phyloP scores from a whole-genome alignment of 1,140 invertebrate genomes.

The Trichomalopsis sarcophagae region DNA sequence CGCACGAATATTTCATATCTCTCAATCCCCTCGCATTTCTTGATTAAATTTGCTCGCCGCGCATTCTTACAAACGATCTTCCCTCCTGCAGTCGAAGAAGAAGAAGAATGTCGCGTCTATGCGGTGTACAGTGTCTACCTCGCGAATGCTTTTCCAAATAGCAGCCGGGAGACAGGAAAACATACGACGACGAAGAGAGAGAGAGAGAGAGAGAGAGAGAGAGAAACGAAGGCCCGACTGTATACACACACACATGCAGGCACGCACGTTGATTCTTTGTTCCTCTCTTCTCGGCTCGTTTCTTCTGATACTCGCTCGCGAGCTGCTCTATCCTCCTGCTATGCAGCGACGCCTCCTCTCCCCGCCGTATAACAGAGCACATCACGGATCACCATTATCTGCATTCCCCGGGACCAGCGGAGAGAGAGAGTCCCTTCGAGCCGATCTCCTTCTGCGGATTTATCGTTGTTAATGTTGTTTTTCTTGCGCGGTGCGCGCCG shows the following conservation, averaged over 20 bases:
- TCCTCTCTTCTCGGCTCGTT: neutral
- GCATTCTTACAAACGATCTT: too few relatives aligned
- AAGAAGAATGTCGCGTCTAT: conserved; percentile 2
- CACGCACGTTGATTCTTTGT: conserved; percentile 50
- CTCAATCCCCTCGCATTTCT: too few relatives aligned
- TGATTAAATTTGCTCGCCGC: too few relatives aligned
- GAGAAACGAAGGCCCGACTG: conserved; percentile 26
- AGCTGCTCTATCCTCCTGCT: neutral
- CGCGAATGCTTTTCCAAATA: neutral
- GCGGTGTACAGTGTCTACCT: neutral
- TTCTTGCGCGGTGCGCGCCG: neutral
- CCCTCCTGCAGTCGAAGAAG: neutral
- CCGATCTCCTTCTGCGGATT: conserved; percentile 43
- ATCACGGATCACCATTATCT: conserved; percentile 47
- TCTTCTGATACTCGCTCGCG: neutral
- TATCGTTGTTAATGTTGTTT: conserved; percentile 40
- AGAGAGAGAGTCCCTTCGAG: conserved; percentile 8
- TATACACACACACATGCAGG: neutral
- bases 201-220: neutral
- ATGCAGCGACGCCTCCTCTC: conserved; percentile 1
- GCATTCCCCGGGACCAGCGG: conserved; percentile 42
- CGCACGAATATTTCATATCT: too few relatives aligned
- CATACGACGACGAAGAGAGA: neutral
- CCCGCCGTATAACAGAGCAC: conserved; percentile 20
- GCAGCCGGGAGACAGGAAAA: neutral